phyloP scores from a whole-genome alignment of 2,797 vertebrate species.

The Enteromius thamalakanensis region DNA sequence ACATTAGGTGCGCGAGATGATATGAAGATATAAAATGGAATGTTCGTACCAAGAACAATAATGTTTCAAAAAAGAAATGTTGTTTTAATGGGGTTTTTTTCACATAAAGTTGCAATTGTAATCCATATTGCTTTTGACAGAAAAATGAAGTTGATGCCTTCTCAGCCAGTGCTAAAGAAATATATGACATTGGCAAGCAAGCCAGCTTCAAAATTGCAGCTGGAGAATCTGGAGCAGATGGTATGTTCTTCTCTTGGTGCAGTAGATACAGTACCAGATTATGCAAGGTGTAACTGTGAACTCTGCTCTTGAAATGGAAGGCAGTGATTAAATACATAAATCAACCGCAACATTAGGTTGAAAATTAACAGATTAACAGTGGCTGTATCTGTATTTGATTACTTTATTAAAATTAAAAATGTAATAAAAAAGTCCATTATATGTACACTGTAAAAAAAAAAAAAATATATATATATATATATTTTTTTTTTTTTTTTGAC shows the following conservation, averaged over 20 bases:
- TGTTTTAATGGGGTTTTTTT: not conserved
- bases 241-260: slow-evolving; percentile 69
- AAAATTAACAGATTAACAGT: not conserved
- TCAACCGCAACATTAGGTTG: not conserved
- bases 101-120: not conserved
- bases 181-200: slow-evolving; percentile 83
- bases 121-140: slow-evolving; percentile 68
- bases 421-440: not conserved
- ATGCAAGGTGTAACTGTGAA: not conserved
- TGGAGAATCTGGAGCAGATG: slow-evolving; percentile 82
- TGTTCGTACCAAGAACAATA: not conserved
- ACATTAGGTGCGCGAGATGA: not conserved
- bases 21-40: not conserved
- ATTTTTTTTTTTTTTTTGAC: too few species aligned
- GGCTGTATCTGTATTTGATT: not conserved
- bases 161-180: slow-evolving; percentile 76
- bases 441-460: too few species aligned
- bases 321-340: not conserved
- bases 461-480: too few species aligned
- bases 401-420: not conserved
- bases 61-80: too few species aligned
- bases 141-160: slow-evolving; percentile 82
- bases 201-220: slow-evolving; percentile 84
- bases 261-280: not conserved
- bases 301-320: not conserved